phyloP scores from a whole-genome alignment of 1,140 invertebrate species.

The Bombus soroeensis region DNA sequence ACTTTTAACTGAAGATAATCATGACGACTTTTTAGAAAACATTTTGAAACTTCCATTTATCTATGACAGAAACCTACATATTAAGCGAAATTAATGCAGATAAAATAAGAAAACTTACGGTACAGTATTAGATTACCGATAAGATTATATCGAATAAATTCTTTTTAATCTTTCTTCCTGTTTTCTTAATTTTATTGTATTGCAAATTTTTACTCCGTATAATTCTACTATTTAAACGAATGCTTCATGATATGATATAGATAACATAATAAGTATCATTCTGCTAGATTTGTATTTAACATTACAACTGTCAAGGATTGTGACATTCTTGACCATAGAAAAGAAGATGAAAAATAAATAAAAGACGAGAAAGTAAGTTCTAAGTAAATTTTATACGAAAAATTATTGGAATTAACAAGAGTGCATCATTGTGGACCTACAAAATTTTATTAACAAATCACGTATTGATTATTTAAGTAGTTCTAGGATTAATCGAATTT shows the following conservation, averaged over 20 bases:
- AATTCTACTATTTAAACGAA: no score
- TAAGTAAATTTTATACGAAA: not conserved
- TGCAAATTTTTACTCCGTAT: not conserved
- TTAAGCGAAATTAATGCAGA: not conserved
- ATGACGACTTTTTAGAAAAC: no score
- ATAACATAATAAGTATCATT: no score
- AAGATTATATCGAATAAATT: not conserved
- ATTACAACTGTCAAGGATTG: no score
- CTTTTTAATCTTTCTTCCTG: not conserved
- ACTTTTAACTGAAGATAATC: no score
- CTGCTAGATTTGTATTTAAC: no score
- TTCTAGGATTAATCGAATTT: not conserved
- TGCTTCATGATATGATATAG: no score
- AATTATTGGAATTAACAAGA: not conserved
- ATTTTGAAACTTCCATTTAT: not conserved
- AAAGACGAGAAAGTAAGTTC: no score
- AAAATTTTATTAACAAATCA: not conserved
- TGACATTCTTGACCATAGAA: no score
- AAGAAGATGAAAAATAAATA: no score
- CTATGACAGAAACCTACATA: not conserved
- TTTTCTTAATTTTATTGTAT: not conserved
- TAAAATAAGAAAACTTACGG: not conserved
- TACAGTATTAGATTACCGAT: not conserved
- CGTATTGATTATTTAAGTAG: not conserved
- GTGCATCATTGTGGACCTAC: no score